phyloP scores from a whole-genome alignment of 2,888 invertebrate species.

The Erebia epiphron region DNA sequence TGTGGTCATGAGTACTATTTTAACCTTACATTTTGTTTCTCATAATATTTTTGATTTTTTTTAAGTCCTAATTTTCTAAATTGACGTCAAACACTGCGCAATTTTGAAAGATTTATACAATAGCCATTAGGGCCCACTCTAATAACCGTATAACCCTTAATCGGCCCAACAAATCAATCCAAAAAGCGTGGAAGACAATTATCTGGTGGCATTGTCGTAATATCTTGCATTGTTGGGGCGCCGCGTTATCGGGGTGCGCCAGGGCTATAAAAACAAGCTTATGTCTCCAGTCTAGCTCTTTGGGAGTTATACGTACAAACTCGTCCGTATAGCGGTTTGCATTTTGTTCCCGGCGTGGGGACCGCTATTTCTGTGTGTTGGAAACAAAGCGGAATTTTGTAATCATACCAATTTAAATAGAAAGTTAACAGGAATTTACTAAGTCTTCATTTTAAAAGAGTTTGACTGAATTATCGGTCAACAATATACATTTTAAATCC shows the following conservation, averaged over 20 bases:
- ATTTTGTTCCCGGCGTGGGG: slow-evolving; percentile 34
- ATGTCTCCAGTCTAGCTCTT: slow-evolving; percentile 74
- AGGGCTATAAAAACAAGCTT: slow-evolving; percentile 82
- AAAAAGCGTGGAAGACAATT: slow-evolving; percentile 62
- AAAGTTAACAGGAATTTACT: too few relatives aligned
- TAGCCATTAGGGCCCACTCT: background rate
- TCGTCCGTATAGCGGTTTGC: slow-evolving; percentile 20
- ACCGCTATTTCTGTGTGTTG: slow-evolving; percentile 21
- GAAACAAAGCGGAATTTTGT: background rate
- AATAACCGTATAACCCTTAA: slow-evolving; percentile 24
- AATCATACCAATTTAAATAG: background rate
- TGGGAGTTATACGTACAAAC: slow-evolving; percentile 43
- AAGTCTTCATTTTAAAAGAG: too few relatives aligned
- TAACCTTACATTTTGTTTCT: too few relatives aligned
- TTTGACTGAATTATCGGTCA: too few relatives aligned
- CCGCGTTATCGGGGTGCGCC: slow-evolving; percentile 69
- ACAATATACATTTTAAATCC: too few relatives aligned
- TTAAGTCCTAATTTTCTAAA: too few relatives aligned
- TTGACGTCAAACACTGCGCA: too few relatives aligned
- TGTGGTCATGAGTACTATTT: too few relatives aligned
- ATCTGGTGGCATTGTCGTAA: slow-evolving; percentile 73
- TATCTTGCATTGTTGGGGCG: slow-evolving; percentile 73
- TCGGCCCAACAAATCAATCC: slow-evolving; percentile 59
- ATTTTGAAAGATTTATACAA: background rate
- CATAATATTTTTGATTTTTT: too few relatives aligned